These are phyloP conservation scores for Indicator indicator DNA, from an alignment of 2,113 vertebrate species.

Conservation along the genomic window DNA sequence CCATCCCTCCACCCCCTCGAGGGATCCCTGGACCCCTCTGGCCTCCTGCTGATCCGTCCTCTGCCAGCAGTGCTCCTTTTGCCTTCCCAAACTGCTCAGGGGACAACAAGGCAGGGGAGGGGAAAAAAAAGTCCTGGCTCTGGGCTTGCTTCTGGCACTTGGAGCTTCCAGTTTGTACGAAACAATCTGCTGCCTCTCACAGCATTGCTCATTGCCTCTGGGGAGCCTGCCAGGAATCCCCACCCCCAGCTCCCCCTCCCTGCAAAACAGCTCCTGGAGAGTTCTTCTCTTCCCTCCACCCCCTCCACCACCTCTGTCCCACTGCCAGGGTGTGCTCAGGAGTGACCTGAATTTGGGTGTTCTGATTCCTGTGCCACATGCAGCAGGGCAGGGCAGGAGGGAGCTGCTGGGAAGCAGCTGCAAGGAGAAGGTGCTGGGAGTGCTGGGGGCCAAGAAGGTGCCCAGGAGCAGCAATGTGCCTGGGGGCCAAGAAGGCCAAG, in stretches of 20 bases:
- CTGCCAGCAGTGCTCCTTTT: background rate
- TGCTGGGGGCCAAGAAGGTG: too few species aligned
- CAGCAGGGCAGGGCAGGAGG: too few species aligned
- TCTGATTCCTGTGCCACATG: background rate
- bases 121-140: background rate
- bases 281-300: background rate
- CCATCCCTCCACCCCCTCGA: background rate
- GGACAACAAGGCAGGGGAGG: background rate
- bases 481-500: too few species aligned
- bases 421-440: too few species aligned
- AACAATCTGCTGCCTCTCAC: conserved; percentile 61
- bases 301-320: accelerated
- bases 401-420: too few species aligned
- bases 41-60: background rate
- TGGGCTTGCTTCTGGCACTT: conserved; percentile 20
- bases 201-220: background rate
- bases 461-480: too few species aligned
- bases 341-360: background rate
- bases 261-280: background rate
- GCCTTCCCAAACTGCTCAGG: background rate
- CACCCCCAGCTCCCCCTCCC: background rate
- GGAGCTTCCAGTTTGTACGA: background rate
- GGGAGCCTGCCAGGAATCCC: conserved; percentile 20
- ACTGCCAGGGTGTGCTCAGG: background rate
- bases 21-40: background rate